Conservation (phyloP, 2,888 invertebrate species). For the Lutraria lutraria region DNA sequence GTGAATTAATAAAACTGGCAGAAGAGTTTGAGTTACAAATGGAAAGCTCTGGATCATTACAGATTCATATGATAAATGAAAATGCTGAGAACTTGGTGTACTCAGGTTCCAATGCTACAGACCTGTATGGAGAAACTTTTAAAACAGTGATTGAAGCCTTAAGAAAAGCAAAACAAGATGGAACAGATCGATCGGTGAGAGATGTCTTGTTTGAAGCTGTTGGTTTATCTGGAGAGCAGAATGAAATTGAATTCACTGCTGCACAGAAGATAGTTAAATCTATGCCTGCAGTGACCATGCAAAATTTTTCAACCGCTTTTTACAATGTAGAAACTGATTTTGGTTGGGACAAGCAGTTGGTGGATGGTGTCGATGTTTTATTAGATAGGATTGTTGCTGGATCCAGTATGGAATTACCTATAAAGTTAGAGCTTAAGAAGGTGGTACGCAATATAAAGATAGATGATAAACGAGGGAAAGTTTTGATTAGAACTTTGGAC, state of each 20-base stretch:
- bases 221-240: constrained; percentile 37
- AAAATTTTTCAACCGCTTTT: constrained; percentile 72
- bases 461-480: constrained; percentile 71
- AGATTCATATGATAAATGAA: constrained; percentile 72
- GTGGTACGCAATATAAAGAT: constrained; percentile 78
- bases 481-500: constrained; percentile 76
- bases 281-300: constrained; percentile 48
- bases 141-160: constrained; percentile 69
- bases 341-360: constrained; percentile 77
- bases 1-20: constrained; percentile 73
- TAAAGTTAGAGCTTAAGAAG: constrained; percentile 76
- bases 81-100: constrained; percentile 56
- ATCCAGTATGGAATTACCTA: constrained; percentile 71
- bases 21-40: constrained; percentile 74
- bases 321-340: constrained; percentile 76
- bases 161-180: constrained; percentile 54
- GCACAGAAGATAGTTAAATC: constrained; percentile 54
- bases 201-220: constrained; percentile 63
- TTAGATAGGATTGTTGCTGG: constrained; percentile 80
- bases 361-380: constrained; percentile 79
- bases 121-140: constrained; percentile 64
- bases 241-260: constrained; percentile 38
- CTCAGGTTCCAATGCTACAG: constrained; percentile 70
- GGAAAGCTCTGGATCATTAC: constrained; percentile 64
- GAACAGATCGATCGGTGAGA: constrained; percentile 71